Percentiles rank a stretch among this genome's conserved stretches.
phyloP scores from a whole-genome alignment of 2,797 vertebrate species.

The Muscicapa comitata region DNA sequence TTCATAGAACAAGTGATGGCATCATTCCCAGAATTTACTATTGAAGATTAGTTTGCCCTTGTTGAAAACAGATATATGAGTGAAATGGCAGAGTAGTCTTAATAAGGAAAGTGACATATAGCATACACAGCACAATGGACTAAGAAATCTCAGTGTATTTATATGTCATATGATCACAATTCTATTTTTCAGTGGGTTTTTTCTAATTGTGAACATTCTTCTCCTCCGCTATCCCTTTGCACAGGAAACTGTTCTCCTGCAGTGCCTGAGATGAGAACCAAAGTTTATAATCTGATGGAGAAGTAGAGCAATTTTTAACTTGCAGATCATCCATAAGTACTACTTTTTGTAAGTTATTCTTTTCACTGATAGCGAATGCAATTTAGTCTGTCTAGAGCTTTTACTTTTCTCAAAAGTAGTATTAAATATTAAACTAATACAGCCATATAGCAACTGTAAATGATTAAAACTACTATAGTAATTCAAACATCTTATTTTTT shows the following conservation, averaged over 20 bases:
- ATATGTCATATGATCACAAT: not conserved
- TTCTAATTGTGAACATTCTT: not conserved
- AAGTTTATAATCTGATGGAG: not conserved
- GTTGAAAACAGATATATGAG: not conserved
- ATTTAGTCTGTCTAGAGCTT: not conserved
- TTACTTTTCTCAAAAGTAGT: not conserved
- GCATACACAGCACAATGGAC: not conserved
- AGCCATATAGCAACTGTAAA: not conserved
- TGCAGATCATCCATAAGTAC: not conserved
- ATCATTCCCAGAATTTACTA: not conserved
- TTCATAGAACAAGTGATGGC: not conserved
- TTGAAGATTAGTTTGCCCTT: not conserved
- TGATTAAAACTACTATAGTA: not conserved
- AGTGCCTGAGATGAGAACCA: not conserved
- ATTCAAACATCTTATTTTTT: not conserved
- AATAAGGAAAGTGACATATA: not conserved
- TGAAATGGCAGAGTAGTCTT: not conserved
- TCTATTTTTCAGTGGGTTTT: not conserved
- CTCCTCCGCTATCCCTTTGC: fast-evolving
- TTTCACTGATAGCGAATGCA: not conserved
- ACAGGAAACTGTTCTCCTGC: not conserved
- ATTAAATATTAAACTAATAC: slow-evolving; percentile 27
- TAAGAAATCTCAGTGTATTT: not conserved
- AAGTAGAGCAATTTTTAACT: not conserved
- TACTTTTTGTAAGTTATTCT: not conserved